Percentiles rank a stretch among this genome's conserved stretches.
phyloP scores from a whole-genome alignment of 2,797 vertebrate genomes.

The Phrynocephalus vlangalii region DNA sequence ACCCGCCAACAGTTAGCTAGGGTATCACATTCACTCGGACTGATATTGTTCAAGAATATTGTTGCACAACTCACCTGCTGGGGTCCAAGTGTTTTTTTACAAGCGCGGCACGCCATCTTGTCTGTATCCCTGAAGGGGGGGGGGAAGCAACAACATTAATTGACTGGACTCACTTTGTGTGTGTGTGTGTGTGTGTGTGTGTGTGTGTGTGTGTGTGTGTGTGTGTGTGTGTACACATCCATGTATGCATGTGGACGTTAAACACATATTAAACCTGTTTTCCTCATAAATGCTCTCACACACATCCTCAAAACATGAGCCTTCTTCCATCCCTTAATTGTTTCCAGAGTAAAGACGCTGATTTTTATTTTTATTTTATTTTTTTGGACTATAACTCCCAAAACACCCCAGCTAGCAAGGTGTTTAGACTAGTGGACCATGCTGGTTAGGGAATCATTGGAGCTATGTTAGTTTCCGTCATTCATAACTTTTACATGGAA shows the following conservation, averaged over 20 bases:
- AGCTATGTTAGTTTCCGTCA: no score
- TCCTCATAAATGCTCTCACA: background rate
- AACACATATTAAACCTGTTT: background rate
- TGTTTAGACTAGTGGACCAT: background rate
- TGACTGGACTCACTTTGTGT: no score
- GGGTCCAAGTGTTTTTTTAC: background rate
- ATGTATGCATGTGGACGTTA: no score
- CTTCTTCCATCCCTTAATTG: background rate
- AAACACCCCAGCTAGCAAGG: background rate
- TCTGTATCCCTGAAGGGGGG: slow-evolving; percentile 19
- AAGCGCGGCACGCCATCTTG: slow-evolving; percentile 6
- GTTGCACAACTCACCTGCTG: slow-evolving; percentile 30
- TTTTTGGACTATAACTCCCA: no score
- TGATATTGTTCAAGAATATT: background rate
- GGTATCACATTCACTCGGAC: no score
- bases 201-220: no score
- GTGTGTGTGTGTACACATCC: no score
- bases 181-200: no score
- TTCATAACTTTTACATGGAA: no score
- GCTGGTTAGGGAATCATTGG: background rate
- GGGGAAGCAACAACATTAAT: background rate
- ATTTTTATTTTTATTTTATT: no score
- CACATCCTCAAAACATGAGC: background rate
- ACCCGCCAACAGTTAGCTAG: no score
- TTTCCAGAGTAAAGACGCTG: no score